Base-by-base conservation (phyloP, 1,140 invertebrate genomes). In the Eueides isabella region DNA sequence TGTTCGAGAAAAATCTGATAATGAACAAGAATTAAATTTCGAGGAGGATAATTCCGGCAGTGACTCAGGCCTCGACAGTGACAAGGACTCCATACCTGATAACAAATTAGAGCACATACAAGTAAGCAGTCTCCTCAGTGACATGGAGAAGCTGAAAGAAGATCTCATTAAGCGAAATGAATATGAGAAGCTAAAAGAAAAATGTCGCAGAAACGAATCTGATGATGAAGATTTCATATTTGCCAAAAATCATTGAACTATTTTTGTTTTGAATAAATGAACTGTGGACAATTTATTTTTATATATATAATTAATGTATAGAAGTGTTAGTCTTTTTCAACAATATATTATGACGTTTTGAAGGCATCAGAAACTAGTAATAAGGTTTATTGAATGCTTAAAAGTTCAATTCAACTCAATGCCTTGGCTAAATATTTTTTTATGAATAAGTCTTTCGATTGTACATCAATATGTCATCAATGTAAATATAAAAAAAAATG, bases 141-240 rank as follows among this genome's bases (percentile, higher is more conserved):
- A 92, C 31, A 92, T 92, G 91, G 83, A 92, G 76, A 89, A 81
- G 19, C 70, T 91, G 1, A 91, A 89, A 66, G 85, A 86, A 48
- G 88, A 92, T 41, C 71, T 92, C 0, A 92, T 92, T n/a, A 84
- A 78, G 28, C 76, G 84, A 11, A 92, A 92, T 33, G 87, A 92
- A 67, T 92, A 92, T 69, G 85, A 92, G 0, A 92, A 92, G 41
- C 70, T 92, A 19, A 90, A 90, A 66, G 88, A 92, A 69, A 92
- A 92, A 38, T 88, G 83, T 77, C 84, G 69, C 9, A 80, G 72
- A 61, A 82, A 81, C 0, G 89, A 90, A 41, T 87, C 89, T 1
- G 89, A 92, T 61, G 85, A 90, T 5, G 86, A 89, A 23, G 48
- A 55, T 55, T 55, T 55, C 5, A 55, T 55, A 55, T 55, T 55